Conservation (phyloP, 1,140 invertebrate genomes). For the Eurytemora carolleeae region DNA sequence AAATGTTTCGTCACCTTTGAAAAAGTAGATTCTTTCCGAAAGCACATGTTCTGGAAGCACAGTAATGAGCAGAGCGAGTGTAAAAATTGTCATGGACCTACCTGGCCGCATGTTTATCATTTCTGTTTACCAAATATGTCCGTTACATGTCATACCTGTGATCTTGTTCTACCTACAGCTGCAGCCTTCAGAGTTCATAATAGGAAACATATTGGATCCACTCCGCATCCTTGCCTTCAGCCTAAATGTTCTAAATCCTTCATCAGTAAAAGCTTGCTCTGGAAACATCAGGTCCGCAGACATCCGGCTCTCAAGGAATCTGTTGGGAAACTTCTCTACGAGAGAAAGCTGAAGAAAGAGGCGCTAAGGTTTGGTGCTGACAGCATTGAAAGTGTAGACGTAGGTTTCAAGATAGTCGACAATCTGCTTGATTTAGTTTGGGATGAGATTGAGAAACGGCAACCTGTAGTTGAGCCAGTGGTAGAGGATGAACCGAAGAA, state of each 20-base stretch:
- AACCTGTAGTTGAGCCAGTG: not conserved
- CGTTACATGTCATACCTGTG: constrained; percentile 3
- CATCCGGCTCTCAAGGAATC: constrained; percentile 3
- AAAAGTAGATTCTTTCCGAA: not conserved
- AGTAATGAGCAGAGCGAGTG: constrained; percentile 2
- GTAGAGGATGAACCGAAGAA: not conserved
- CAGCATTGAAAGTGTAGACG: not conserved
- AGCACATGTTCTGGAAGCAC: constrained; percentile 12
- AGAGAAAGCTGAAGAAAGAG: not conserved
- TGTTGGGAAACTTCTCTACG: not conserved
- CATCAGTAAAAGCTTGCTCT: constrained; percentile 8
- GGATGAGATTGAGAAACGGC: not conserved
- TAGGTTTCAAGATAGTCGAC: not conserved
- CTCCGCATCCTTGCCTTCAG: constrained; percentile 1
- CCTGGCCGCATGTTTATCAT: constrained; percentile 15
- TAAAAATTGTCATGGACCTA: constrained; percentile 2
- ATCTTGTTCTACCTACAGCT: not conserved
- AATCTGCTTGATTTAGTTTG: not conserved
- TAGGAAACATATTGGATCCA: not conserved
- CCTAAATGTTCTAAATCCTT: constrained; percentile 1
- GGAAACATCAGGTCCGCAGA: constrained; percentile 13
- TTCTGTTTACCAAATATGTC: constrained; percentile 9
- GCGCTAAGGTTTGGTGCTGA: not conserved
- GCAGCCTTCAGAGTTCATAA: constrained; percentile 8
- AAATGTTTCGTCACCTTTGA: constrained; percentile 15